Conservation (phyloP, 2,888 invertebrate genomes). For the Lypha dubia region DNA sequence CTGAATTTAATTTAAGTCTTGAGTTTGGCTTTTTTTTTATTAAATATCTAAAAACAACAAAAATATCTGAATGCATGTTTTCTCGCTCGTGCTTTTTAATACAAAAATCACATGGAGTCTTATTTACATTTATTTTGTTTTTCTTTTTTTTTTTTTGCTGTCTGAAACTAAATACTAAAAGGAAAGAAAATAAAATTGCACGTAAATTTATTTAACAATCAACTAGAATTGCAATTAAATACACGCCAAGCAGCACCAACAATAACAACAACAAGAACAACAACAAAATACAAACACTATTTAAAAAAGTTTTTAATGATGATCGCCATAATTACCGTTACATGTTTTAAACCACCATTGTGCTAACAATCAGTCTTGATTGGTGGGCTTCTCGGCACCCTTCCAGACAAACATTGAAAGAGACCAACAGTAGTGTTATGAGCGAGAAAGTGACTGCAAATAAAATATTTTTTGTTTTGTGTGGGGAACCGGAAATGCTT, state of each 20-base stretch:
- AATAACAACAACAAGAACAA: slow-evolving; percentile 6
- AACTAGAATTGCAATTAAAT: slow-evolving; percentile 46
- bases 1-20: slow-evolving; percentile 26
- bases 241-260: slow-evolving; percentile 34
- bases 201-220: slow-evolving; percentile 31
- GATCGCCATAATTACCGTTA: slow-evolving; percentile 83
- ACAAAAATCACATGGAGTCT: not conserved
- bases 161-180: not conserved
- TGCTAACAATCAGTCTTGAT: slow-evolving; percentile 75
- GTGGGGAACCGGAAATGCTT: not conserved
- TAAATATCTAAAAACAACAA: not conserved
- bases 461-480: slow-evolving; percentile 9
- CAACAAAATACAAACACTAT: slow-evolving; percentile 10
- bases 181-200: slow-evolving; percentile 2
- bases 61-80: not conserved
- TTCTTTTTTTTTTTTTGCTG: not conserved
- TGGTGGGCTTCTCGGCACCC: slow-evolving; percentile 74
- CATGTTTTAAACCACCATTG: slow-evolving; percentile 81
- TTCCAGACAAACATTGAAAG: slow-evolving; percentile 25
- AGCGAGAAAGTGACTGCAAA: not conserved
- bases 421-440: slow-evolving; percentile 8
- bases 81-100: slow-evolving; percentile 50
- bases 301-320: slow-evolving; percentile 76
- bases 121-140: too few species aligned
- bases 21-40: not conserved